A percentile compares a stretch with the other conserved stretches of the same genome.
Conservation (phyloP, 2,113 vertebrate species). For the Hiodon tergisus region DNA sequence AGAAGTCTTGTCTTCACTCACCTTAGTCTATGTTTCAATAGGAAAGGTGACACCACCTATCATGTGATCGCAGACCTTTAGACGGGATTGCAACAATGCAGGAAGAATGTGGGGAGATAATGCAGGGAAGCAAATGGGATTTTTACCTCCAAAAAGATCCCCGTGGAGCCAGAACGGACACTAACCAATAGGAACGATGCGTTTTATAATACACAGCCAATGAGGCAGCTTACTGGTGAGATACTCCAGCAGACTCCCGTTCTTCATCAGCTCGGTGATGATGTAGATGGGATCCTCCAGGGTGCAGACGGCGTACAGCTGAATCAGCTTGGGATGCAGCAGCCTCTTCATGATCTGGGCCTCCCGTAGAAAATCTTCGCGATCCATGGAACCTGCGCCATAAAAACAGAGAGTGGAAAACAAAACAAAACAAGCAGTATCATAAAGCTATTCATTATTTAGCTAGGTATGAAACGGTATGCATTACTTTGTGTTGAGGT, state of each 20-base stretch:
- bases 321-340: slow-evolving; percentile 88
- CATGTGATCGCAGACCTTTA: no score
- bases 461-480: background rate
- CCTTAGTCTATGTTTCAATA: no score
- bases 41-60: no score
- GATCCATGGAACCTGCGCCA: slow-evolving; percentile 81
- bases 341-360: slow-evolving; percentile 94
- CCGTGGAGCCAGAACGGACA: no score
- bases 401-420: background rate
- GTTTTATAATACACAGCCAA: no score
- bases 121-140: no score
- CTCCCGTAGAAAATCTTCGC: slow-evolving; percentile 84
- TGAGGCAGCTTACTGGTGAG: slow-evolving; percentile 76
- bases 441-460: background rate
- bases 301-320: slow-evolving; percentile 94
- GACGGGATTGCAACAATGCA: no score
- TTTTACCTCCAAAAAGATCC: no score
- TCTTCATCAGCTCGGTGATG: slow-evolving; percentile 92
- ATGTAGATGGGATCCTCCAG: slow-evolving; percentile 93
- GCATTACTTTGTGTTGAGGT: no score
- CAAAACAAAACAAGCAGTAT: background rate
- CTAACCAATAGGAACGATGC: no score
- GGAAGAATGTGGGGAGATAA: no score
- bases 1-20: no score
- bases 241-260: slow-evolving; percentile 87